Percentiles rank a stretch among this genome's conserved stretches.
phyloP scores from a whole-genome alignment of 2,113 vertebrate genomes.

The Desmodus rotundus region DNA sequence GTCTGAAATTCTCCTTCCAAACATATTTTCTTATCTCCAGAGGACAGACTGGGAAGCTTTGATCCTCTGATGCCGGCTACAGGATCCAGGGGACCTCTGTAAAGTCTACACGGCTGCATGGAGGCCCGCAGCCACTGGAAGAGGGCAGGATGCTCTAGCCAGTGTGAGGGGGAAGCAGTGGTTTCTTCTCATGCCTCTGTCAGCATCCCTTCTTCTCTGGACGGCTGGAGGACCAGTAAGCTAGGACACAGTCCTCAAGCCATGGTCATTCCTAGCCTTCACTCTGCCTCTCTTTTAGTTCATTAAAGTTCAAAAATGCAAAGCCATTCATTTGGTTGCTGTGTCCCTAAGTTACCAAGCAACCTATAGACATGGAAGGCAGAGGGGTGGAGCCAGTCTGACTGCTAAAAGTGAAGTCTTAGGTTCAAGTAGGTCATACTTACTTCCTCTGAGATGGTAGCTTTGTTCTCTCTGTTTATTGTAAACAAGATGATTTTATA shows the following conservation, averaged over 20 bases:
- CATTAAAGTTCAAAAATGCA: neutral
- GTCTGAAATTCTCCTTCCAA: neutral
- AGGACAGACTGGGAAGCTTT: neutral
- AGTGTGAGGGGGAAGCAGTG: neutral
- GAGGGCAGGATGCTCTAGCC: neutral
- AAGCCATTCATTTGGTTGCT: neutral
- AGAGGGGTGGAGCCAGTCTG: neutral
- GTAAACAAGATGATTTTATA: neutral
- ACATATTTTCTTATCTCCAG: neutral
- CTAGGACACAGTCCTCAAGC: neutral
- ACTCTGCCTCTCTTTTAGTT: neutral
- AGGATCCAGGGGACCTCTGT: neutral
- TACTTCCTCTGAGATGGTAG: neutral
- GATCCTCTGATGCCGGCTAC: neutral
- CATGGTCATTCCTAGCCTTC: neutral
- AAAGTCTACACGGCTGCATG: neutral
- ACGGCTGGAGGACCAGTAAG: neutral
- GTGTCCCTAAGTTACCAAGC: neutral
- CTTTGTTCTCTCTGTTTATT: neutral
- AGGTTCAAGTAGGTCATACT: neutral
- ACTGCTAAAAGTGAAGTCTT: neutral
- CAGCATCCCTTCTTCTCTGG: neutral
- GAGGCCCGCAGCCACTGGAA: neutral
- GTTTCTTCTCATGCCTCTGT: neutral
- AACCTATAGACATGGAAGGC: neutral